Percentiles rank a stretch among this genome's conserved stretches.
Evolutionary conservation across 2,797 vertebrate species (phyloP).

Genomic region (Peromyscus nudipes): DNA sequence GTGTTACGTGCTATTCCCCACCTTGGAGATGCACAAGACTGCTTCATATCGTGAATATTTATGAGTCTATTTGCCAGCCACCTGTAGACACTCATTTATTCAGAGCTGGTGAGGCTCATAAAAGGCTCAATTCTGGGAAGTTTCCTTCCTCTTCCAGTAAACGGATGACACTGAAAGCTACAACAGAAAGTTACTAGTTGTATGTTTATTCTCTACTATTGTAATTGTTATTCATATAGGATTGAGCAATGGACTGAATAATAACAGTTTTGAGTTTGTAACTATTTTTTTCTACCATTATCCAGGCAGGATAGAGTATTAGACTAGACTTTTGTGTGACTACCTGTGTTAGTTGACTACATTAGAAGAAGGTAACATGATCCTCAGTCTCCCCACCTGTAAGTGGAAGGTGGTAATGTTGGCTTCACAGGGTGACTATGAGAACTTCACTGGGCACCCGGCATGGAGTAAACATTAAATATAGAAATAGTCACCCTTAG

Average conservation of each 20-base stretch:
- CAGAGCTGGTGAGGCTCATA: not conserved
- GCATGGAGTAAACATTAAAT: not conserved
- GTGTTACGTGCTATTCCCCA: not conserved
- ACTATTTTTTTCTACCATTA: not conserved
- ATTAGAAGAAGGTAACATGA: not conserved
- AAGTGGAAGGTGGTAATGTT: not conserved
- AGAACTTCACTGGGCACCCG: not conserved
- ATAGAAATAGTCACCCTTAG: not conserved
- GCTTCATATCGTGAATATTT: not conserved
- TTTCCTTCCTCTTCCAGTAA: constrained; percentile 44
- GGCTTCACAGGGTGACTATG: not conserved
- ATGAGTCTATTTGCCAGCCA: constrained; percentile 28
- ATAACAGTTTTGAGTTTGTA: constrained; percentile 4
- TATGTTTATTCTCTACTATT: constrained; percentile 13
- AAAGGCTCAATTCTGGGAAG: not conserved
- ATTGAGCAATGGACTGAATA: not conserved
- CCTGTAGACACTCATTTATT: not conserved
- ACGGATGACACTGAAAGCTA: constrained; percentile 17
- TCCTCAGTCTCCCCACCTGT: not conserved
- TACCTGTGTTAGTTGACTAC: not conserved
- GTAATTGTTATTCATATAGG: constrained; percentile 12
- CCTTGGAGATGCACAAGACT: not conserved
- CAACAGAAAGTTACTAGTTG: not conserved
- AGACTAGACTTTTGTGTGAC: not conserved
- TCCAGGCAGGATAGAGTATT: not conserved